Conservation (phyloP, 2,113 vertebrate genomes). For the Burhinus oedicnemus region DNA sequence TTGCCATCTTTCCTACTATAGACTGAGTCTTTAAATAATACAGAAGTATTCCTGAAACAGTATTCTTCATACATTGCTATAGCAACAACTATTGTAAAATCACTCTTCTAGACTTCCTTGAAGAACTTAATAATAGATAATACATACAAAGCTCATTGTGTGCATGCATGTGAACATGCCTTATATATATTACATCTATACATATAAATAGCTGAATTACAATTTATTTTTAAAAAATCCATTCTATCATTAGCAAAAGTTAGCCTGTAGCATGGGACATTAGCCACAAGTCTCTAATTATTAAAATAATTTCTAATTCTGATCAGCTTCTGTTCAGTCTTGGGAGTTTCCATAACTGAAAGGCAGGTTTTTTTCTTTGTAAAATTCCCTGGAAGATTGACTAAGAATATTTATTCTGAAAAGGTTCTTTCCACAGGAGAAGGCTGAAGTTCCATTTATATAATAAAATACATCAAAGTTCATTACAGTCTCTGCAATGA, state of each 20-base stretch:
- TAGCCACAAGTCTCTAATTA: not conserved
- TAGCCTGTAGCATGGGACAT: not conserved
- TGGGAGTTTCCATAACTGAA: not conserved
- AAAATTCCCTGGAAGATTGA: not conserved
- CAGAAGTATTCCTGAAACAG: not conserved
- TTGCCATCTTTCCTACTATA: not conserved
- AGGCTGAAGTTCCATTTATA: slow-evolving; percentile 1
- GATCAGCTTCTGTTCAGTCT: not conserved
- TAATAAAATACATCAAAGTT: slow-evolving; percentile 34
- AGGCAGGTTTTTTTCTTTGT: not conserved
- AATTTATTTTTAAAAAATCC: not conserved
- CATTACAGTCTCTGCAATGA: slow-evolving; percentile 6
- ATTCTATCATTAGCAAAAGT: not conserved
- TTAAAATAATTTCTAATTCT: not conserved
- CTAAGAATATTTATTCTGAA: not conserved
- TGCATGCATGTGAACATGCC: not conserved
- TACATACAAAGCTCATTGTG: fast-evolving
- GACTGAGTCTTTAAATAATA: not conserved
- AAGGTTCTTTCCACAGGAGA: not conserved
- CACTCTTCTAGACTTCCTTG: not conserved
- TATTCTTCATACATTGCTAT: not conserved
- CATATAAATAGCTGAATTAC: not conserved
- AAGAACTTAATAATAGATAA: not conserved
- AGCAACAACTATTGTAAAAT: not conserved
- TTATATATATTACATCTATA: not conserved